phyloP scores from a whole-genome alignment of 2,888 invertebrate genomes.

The Slavum lentiscoides region DNA sequence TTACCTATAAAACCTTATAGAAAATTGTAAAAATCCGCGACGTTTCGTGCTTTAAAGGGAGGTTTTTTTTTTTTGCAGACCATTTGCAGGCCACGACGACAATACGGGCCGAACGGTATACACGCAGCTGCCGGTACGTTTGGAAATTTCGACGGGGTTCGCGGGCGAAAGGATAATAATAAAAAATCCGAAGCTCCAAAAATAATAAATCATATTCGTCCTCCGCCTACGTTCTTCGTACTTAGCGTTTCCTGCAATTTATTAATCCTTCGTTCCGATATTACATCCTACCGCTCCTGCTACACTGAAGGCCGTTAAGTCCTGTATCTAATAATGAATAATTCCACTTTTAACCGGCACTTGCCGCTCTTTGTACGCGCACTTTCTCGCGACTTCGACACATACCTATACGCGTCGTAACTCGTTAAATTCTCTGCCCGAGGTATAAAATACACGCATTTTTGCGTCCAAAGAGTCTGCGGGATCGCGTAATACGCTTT shows the following conservation, averaged over 20 bases:
- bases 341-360: not conserved
- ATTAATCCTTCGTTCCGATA: slow-evolving; percentile 19
- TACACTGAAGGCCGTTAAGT: slow-evolving; percentile 18
- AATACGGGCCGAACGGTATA: not conserved
- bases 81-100: not conserved
- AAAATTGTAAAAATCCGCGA: too few relatives aligned
- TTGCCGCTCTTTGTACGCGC: not conserved
- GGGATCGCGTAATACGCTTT: too few relatives aligned
- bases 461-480: too few relatives aligned
- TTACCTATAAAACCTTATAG: too few relatives aligned
- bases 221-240: not conserved
- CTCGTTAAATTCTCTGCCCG: too few relatives aligned
- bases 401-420: too few relatives aligned
- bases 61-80: not conserved
- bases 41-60: too few relatives aligned
- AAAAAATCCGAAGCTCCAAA: not conserved
- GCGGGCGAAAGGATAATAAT: not conserved
- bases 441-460: too few relatives aligned
- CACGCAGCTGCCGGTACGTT: not conserved
- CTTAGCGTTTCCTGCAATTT: slow-evolving; percentile 30
- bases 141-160: not conserved
- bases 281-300: not conserved
- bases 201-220: not conserved
- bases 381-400: too few relatives aligned
- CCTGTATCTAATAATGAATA: not conserved